Evolutionary conservation across 2,113 vertebrate genomes (phyloP).

Genomic region (Himantopus leucocephalus): DNA sequence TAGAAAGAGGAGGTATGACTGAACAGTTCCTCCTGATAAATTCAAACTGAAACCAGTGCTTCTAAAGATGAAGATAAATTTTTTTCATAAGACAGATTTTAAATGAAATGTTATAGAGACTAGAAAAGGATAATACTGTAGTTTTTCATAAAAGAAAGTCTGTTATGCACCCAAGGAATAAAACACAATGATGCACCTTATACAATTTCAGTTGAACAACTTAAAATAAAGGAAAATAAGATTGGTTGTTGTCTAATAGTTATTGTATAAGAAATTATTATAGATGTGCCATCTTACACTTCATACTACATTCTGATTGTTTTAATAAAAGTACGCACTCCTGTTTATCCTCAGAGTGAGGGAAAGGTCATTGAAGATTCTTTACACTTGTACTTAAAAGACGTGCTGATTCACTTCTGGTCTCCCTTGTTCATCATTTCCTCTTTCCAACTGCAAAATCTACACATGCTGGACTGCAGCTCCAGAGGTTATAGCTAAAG

Average conservation of each 20-base stretch:
- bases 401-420: background rate
- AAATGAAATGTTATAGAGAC: background rate
- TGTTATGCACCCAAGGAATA: background rate
- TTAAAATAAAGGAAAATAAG: background rate
- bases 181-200: background rate
- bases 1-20: background rate
- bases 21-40: background rate
- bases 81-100: slow-evolving; percentile 3
- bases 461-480: background rate
- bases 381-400: background rate
- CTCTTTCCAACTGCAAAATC: background rate
- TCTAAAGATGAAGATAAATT: background rate
- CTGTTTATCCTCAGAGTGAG: background rate
- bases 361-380: background rate
- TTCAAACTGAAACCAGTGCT: background rate
- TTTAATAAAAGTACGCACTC: background rate
- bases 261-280: background rate
- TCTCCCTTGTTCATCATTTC: background rate
- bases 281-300: background rate
- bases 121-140: background rate
- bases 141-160: background rate
- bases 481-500: background rate
- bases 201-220: background rate
- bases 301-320: background rate
- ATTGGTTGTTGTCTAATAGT: background rate